These are phyloP conservation scores for Neolamprologus modestus DNA, from an alignment of 2,113 vertebrate species.

Conservation along the genomic window DNA sequence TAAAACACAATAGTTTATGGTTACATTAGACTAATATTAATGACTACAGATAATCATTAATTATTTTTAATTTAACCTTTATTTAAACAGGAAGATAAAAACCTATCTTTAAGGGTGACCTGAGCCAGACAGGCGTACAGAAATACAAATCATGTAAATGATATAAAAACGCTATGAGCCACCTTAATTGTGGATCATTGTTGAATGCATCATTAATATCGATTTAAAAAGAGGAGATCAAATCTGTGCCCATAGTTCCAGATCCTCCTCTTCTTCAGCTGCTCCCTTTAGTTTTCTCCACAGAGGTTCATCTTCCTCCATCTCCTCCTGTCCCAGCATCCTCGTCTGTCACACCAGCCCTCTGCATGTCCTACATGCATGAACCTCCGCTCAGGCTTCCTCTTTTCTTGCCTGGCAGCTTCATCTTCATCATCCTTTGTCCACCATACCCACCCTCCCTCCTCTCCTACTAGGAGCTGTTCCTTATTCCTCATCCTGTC, in stretches of 20 bases:
- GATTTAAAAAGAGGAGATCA: neutral
- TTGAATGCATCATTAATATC: neutral
- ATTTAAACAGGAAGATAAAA: neutral
- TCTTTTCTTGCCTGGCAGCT: neutral
- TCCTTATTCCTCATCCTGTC: neutral
- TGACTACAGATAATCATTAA: neutral
- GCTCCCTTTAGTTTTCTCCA: rapidly evolving
- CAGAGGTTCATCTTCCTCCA: rapidly evolving
- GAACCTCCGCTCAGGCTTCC: neutral
- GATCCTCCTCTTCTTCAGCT: neutral
- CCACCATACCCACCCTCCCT: rapidly evolving
- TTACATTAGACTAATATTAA: neutral
- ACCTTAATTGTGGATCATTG: neutral
- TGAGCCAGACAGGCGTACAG: rapidly evolving
- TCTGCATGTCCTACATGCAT: neutral
- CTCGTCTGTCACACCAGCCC: neutral
- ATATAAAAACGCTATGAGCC: neutral
- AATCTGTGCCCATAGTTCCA: neutral
- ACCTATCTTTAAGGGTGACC: neutral
- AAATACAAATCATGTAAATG: rapidly evolving
- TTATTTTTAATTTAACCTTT: neutral
- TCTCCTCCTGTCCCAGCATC: neutral
- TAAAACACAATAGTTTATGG: rapidly evolving
- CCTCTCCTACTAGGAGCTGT: rapidly evolving
- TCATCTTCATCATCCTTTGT: neutral